Evolutionary conservation across 1,140 invertebrate genomes (phyloP).

Genomic region (Solenopsis invicta): DNA sequence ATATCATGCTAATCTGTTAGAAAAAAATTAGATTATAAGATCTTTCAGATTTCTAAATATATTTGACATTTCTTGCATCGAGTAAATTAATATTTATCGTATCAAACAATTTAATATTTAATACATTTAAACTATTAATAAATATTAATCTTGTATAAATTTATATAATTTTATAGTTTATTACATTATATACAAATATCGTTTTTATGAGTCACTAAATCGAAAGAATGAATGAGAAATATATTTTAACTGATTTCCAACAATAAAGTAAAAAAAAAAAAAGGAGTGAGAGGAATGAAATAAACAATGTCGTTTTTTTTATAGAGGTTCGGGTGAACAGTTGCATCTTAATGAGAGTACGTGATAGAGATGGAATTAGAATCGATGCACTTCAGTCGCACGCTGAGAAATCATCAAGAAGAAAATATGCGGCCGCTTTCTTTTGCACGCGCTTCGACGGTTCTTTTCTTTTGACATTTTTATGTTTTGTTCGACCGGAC

Average conservation of each 20-base stretch:
- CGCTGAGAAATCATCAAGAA: constrained; percentile 39
- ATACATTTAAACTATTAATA: background rate
- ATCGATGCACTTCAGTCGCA: constrained; percentile 68
- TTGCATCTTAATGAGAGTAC: background rate
- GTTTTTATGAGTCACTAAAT: background rate
- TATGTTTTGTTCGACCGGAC: constrained; percentile 61
- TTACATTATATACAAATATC: constrained; percentile 18
- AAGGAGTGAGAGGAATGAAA: background rate
- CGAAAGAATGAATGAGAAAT: background rate
- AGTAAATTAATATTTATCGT: too few species aligned
- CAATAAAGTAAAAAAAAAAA: background rate
- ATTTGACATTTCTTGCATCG: background rate
- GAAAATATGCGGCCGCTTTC: constrained; percentile 68
- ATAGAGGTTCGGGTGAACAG: background rate
- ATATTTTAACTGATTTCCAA: background rate
- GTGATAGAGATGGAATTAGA: constrained; percentile 72
- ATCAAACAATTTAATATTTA: background rate
- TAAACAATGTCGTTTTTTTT: constrained; percentile 21
- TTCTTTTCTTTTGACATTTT: constrained; percentile 39
- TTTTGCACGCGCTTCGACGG: constrained; percentile 62
- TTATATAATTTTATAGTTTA: background rate
- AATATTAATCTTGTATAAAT: background rate
- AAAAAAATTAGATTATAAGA: background rate
- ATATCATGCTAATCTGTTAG: background rate
- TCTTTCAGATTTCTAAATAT: background rate